phyloP scores from a whole-genome alignment of 2,797 vertebrate species.

The Prionace glauca region DNA sequence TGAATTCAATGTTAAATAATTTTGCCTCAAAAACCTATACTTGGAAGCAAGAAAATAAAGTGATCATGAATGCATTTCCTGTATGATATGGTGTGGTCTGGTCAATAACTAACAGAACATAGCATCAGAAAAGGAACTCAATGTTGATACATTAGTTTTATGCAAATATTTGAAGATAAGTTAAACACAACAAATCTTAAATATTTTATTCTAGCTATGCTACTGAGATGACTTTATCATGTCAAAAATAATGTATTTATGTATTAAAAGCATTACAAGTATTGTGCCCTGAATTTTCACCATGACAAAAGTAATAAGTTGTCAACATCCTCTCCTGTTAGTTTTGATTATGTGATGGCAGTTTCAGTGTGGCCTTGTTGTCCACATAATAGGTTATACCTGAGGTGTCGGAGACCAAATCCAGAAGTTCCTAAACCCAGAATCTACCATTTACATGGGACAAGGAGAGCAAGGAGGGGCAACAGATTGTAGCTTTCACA shows the following conservation, averaged over 20 bases:
- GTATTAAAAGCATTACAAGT: not conserved
- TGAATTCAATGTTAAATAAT: not conserved
- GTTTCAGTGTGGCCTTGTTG: too few species aligned
- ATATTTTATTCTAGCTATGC: not conserved
- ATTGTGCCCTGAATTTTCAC: not conserved
- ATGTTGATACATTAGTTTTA: not conserved
- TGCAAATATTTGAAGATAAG: slow-evolving; percentile 4
- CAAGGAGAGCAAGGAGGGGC: too few species aligned
- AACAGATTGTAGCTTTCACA: too few species aligned
- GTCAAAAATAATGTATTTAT: not conserved
- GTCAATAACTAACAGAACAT: not conserved
- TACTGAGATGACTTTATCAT: not conserved
- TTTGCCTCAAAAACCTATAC: not conserved
- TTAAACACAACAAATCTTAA: not conserved
- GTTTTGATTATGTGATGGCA: too few species aligned
- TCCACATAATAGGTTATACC: too few species aligned
- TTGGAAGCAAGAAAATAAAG: not conserved
- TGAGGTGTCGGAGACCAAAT: too few species aligned
- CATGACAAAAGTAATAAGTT: too few species aligned
- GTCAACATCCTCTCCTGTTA: too few species aligned
- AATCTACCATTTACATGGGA: too few species aligned
- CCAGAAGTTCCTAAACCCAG: too few species aligned
- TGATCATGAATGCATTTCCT: not conserved
- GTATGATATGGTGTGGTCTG: not conserved
- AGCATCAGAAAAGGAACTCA: not conserved